Conservation (phyloP, 2,888 invertebrate species). For the Stegophylla sp. region DNA sequence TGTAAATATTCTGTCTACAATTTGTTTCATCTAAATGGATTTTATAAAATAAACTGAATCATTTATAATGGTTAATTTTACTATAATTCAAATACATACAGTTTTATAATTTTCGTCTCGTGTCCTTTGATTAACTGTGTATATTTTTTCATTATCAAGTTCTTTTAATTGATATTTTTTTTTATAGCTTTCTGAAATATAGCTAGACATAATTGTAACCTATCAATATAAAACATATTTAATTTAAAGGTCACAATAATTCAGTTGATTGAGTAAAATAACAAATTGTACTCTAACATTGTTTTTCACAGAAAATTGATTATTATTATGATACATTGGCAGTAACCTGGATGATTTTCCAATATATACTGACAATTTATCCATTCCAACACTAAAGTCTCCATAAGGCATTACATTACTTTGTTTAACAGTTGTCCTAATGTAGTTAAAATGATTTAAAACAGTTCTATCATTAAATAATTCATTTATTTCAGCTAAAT, state of each 20-base stretch:
- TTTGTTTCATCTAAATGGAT: slow-evolving; percentile 2
- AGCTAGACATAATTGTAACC: background rate
- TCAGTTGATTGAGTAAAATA: background rate
- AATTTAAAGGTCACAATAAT: background rate
- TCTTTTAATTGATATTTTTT: background rate
- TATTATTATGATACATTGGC: background rate
- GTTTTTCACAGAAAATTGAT: background rate
- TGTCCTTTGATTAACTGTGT: background rate
- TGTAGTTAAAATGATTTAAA: slow-evolving; percentile 16
- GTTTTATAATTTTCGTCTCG: background rate
- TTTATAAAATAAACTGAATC: background rate
- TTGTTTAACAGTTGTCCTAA: slow-evolving; percentile 4
- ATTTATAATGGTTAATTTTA: background rate
- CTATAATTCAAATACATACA: background rate
- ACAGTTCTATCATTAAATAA: slow-evolving; percentile 4
- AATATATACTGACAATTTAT: slow-evolving; percentile 28
- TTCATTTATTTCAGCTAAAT: background rate
- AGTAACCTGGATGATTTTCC: background rate
- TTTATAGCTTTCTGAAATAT: background rate
- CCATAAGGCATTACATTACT: slow-evolving; percentile 50
- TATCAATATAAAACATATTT: background rate
- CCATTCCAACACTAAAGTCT: slow-evolving; percentile 34
- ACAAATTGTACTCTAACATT: background rate
- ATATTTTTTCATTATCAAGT: background rate
- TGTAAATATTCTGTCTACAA: background rate